phyloP scores from a whole-genome alignment of 2,888 invertebrate species.

The Hemistola chrysoprasaria region DNA sequence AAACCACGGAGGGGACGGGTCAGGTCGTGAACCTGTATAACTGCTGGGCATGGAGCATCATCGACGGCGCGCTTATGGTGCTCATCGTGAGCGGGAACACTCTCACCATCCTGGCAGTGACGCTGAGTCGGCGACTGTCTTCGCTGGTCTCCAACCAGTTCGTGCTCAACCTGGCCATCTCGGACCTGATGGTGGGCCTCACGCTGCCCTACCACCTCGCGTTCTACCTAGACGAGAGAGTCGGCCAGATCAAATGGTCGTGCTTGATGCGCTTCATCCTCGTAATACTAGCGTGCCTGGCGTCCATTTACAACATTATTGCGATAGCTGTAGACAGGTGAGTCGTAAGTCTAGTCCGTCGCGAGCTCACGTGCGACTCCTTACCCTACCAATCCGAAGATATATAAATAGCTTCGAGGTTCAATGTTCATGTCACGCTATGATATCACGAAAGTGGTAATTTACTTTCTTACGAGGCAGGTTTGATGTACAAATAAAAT shows the following conservation, averaged over 20 bases:
- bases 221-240: conserved; percentile 85
- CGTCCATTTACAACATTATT: conserved; percentile 90
- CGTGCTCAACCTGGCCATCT: conserved; percentile 89
- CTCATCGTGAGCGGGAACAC: conserved; percentile 88
- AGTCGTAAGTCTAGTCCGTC: conserved; percentile 31
- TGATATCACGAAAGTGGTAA: conserved; percentile 16
- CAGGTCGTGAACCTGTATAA: conserved; percentile 59
- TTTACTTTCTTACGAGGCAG: conserved; percentile 5
- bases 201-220: conserved; percentile 90
- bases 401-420: conserved; percentile 28
- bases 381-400: conserved; percentile 23
- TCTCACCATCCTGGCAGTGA: conserved; percentile 88
- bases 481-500: too few relatives aligned
- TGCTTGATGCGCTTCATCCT: conserved; percentile 89
- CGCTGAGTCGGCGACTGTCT: conserved; percentile 85
- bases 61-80: conserved; percentile 85
- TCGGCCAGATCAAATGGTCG: conserved; percentile 83
- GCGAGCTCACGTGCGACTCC: conserved; percentile 23
- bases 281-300: conserved; percentile 88
- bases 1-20: conserved; percentile 50
- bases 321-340: conserved; percentile 89
- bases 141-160: conserved; percentile 89
- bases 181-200: conserved; percentile 89
- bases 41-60: conserved; percentile 84
- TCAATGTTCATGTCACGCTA: conserved; percentile 33